Evolutionary conservation across 2,113 vertebrate species (phyloP).

Genomic region (Apodemus sylvaticus): DNA sequence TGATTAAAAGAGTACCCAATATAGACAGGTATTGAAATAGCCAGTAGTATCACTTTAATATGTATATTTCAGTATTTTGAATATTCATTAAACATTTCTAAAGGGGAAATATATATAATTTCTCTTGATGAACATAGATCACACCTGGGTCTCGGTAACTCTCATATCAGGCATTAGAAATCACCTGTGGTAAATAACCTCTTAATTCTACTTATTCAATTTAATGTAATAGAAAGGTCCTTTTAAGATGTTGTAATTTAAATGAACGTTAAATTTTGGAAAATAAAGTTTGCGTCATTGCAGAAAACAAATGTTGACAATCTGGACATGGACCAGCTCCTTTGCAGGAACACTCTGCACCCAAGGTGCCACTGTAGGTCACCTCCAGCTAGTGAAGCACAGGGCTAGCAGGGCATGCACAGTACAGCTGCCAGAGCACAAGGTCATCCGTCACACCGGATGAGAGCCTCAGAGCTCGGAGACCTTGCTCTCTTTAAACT

Average conservation of each 20-base stretch:
- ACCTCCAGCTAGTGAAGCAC: background rate
- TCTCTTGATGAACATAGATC: background rate
- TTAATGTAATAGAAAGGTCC: background rate
- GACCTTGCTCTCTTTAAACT: background rate
- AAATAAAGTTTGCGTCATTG: background rate
- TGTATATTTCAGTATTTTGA: background rate
- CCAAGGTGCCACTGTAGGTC: background rate
- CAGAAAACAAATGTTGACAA: background rate
- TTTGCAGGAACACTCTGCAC: background rate
- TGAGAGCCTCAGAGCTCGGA: background rate
- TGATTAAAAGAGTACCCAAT: background rate
- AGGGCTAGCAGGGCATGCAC: accelerated
- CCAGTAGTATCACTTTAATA: background rate
- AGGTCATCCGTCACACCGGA: too few relatives aligned
- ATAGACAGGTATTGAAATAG: background rate
- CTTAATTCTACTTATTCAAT: background rate
- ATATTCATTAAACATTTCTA: background rate
- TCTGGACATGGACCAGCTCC: background rate
- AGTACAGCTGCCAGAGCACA: background rate
- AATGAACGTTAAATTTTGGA: background rate
- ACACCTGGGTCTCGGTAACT: background rate
- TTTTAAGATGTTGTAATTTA: background rate
- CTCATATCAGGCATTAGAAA: background rate
- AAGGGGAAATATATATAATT: background rate
- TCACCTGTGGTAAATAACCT: background rate